A percentile compares a stretch with the other conserved stretches of the same genome.
phyloP scores from a whole-genome alignment of 23 tunicate species.

The Ascidia mentula region DNA sequence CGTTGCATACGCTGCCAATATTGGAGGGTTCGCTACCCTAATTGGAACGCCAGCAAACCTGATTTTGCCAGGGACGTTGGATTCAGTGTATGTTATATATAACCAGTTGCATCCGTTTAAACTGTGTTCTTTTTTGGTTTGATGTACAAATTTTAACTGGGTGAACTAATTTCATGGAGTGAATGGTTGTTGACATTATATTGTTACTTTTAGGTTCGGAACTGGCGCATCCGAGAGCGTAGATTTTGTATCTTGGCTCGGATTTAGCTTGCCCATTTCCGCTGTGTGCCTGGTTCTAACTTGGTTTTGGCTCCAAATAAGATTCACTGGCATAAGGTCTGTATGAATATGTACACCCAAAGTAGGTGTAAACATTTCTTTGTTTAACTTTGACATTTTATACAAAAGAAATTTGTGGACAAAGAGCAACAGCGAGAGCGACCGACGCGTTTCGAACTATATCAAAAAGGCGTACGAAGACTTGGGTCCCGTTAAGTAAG shows the following conservation, averaged over 20 bases:
- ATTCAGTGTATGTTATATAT: constrained; percentile 26
- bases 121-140: too few relatives aligned
- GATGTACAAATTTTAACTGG: too few relatives aligned
- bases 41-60: constrained; percentile 86
- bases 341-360: too few relatives aligned
- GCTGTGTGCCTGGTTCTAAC: constrained; percentile 33
- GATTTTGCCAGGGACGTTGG: constrained; percentile 35
- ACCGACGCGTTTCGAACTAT: constrained; percentile 14
- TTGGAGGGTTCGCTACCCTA: constrained; percentile 69
- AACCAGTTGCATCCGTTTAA: not conserved
- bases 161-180: not conserved
- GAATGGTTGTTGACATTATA: too few relatives aligned
- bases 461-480: constrained; percentile 14
- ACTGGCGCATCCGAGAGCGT: constrained; percentile 49
- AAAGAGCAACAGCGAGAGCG: constrained; percentile 16
- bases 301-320: constrained; percentile 74
- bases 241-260: constrained; percentile 70
- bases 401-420: constrained; percentile 27
- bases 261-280: constrained; percentile 64
- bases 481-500: constrained; percentile 29
- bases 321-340: constrained; percentile 56
- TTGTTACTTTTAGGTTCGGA: constrained; percentile 47
- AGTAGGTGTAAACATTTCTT: too few relatives aligned
- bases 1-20: constrained; percentile 67
- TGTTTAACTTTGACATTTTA: too few relatives aligned